These are phyloP conservation scores for Gallinago paraguaiae DNA, from an alignment of 2,113 vertebrate species.

Conservation along the genomic window DNA sequence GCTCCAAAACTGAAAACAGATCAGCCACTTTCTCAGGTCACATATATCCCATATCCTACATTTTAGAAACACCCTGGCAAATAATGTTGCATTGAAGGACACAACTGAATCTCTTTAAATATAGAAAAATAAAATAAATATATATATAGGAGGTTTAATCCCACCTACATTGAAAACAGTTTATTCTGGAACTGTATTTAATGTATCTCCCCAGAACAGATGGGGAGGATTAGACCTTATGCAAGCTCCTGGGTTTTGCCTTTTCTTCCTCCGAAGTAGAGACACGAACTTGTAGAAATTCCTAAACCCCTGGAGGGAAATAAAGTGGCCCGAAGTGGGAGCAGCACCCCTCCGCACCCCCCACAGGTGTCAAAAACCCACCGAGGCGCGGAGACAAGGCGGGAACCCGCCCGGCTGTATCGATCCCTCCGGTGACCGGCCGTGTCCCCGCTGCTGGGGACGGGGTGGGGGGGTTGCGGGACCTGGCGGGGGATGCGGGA, in stretches of 20 bases:
- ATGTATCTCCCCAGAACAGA: neutral
- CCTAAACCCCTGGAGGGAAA: neutral
- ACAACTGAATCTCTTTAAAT: neutral
- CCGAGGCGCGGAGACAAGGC: neutral
- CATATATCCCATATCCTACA: neutral
- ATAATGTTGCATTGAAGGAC: rapidly evolving
- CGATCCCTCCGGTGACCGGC: neutral
- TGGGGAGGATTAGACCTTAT: neutral
- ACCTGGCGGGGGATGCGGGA: too few relatives aligned
- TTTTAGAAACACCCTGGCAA: neutral
- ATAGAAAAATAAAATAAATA: neutral
- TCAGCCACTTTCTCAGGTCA: neutral
- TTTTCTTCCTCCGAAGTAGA: neutral
- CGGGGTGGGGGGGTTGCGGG: too few relatives aligned
- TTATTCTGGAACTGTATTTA: neutral
- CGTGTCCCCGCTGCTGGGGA: too few relatives aligned
- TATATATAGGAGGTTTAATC: neutral
- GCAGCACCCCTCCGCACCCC: neutral
- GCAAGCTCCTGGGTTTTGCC: neutral
- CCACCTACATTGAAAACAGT: neutral
- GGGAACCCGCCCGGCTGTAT: neutral
- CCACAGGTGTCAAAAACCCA: neutral
- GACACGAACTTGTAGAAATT: neutral
- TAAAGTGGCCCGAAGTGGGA: neutral
- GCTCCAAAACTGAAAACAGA: neutral